Conservation (phyloP, 1,140 invertebrate species). For the Holcopasites calliopsidis region DNA sequence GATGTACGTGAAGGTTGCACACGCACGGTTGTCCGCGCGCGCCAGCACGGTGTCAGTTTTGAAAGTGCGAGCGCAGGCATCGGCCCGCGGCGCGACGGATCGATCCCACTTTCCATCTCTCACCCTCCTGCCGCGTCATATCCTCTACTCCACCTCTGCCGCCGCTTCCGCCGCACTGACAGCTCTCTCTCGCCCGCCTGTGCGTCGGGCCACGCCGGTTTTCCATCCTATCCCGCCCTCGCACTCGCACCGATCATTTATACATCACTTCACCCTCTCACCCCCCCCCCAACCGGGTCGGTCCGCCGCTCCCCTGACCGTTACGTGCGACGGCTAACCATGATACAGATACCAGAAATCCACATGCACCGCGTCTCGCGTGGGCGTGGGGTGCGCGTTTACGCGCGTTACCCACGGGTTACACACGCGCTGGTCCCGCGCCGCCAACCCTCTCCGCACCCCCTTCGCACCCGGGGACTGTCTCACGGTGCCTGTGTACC, state of each 20-base stretch:
- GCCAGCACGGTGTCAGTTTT: constrained; percentile 62
- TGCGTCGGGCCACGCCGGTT: constrained; percentile 22
- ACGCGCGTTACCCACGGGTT: constrained; percentile 28
- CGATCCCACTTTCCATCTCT: constrained; percentile 70
- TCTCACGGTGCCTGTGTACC: constrained; percentile 45
- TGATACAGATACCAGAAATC: constrained; percentile 71
- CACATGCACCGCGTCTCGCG: constrained; percentile 53
- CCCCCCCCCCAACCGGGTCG: background rate
- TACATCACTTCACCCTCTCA: constrained; percentile 33
- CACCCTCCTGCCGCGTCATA: constrained; percentile 57
- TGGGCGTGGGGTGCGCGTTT: constrained; percentile 26
- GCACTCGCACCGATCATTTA: constrained; percentile 63
- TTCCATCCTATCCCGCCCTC: constrained; percentile 50
- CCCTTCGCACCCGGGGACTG: background rate
- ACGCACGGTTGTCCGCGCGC: background rate
- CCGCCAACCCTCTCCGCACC: background rate
- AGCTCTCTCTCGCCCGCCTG: constrained; percentile 13
- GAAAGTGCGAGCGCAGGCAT: constrained; percentile 72
- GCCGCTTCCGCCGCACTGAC: constrained; percentile 33
- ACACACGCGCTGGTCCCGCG: constrained; percentile 14
- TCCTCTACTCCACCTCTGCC: constrained; percentile 49
- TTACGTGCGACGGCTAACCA: constrained; percentile 73
- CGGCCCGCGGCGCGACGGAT: constrained; percentile 76
- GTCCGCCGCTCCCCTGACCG: constrained; percentile 25
- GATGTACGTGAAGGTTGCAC: constrained; percentile 28